These are phyloP conservation scores for Andrena camellia DNA, from an alignment of 2,888 invertebrate species.

Conservation along the genomic window DNA sequence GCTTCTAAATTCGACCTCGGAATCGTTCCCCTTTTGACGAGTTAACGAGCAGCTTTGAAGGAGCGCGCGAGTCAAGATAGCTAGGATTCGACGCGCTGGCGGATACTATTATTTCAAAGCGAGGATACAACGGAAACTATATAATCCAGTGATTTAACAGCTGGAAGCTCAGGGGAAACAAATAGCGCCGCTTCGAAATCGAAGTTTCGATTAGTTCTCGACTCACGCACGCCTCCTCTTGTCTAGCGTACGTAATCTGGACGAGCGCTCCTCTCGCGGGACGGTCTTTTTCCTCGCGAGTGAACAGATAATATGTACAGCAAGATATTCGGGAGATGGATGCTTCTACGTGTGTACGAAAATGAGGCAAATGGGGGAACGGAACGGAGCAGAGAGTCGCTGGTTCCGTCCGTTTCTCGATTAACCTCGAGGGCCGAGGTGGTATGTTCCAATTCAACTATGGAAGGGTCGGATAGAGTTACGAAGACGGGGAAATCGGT, in stretches of 20 bases:
- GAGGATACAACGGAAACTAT: not conserved
- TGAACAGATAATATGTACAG: slow-evolving; percentile 62
- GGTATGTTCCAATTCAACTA: slow-evolving; percentile 56
- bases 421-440: slow-evolving; percentile 44
- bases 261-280: slow-evolving; percentile 15
- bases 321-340: slow-evolving; percentile 41
- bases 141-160: too few species aligned
- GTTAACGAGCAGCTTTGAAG: slow-evolving; percentile 5
- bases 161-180: not conserved
- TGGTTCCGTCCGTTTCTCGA: slow-evolving; percentile 26
- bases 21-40: not conserved
- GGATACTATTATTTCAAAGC: not conserved
- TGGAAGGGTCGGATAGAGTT: slow-evolving; percentile 34
- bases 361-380: slow-evolving; percentile 33
- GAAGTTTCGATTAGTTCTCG: slow-evolving; percentile 13
- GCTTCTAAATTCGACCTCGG: too few species aligned
- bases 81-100: not conserved
- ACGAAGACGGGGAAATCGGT: slow-evolving; percentile 20
- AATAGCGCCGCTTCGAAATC: not conserved
- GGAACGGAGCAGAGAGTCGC: slow-evolving; percentile 22
- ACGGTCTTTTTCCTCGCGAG: slow-evolving; percentile 18
- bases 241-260: slow-evolving; percentile 13
- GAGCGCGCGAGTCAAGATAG: not conserved
- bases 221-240: slow-evolving; percentile 12
- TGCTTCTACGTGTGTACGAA: slow-evolving; percentile 51